Evolutionary conservation across 1,140 invertebrate species (phyloP).

Genomic region (Magallana gigas): DNA sequence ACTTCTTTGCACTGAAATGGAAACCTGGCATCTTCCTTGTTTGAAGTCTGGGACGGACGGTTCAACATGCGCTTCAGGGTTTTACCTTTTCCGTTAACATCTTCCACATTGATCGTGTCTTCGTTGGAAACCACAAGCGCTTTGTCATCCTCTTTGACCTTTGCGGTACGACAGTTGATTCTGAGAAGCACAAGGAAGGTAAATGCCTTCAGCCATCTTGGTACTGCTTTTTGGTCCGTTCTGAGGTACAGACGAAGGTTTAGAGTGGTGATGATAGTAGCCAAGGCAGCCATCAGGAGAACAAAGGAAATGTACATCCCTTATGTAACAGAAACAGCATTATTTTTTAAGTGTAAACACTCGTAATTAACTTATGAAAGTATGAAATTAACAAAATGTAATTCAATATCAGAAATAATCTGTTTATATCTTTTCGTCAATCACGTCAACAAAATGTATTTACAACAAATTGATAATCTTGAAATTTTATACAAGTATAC

Average conservation of each 20-base stretch:
- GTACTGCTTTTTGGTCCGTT: not conserved
- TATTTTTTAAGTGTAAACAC: too few species aligned
- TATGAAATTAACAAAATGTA: too few species aligned
- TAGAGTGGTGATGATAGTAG: not conserved
- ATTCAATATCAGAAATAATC: too few species aligned
- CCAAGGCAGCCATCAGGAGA: not conserved
- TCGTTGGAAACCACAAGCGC: not conserved
- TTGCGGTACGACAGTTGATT: not conserved
- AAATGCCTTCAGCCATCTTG: not conserved
- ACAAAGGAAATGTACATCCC: slow-evolving; percentile 1
- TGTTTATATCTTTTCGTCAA: too few species aligned
- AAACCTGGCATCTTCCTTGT: not conserved
- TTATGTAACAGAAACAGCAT: not conserved
- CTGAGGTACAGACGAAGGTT: not conserved
- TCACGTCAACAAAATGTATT: too few species aligned
- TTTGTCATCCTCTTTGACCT: not conserved
- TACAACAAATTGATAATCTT: too few species aligned
- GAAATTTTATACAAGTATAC: too few species aligned
- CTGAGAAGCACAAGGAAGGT: not conserved
- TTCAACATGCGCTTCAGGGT: not conserved
- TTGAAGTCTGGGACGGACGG: not conserved
- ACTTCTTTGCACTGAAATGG: not conserved
- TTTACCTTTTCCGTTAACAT: not conserved
- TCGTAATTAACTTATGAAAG: too few species aligned
- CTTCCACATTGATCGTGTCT: not conserved